Conservation (phyloP, 30 jellyfish, hydroid and myxozoan genomes). For the Aurelia sp. region DNA sequence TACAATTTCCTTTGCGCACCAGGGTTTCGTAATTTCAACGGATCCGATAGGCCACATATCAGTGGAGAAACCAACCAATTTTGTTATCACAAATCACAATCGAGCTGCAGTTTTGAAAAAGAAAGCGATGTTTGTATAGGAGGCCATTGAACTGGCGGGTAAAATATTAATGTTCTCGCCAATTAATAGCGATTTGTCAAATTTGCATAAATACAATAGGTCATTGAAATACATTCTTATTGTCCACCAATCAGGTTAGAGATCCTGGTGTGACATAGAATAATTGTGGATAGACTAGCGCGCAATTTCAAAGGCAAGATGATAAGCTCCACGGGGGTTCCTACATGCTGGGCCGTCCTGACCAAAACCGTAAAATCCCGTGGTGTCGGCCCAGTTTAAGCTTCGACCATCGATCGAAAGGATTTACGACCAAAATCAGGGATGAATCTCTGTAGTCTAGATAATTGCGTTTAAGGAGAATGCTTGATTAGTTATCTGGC, state of each 20-base stretch:
- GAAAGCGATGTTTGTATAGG: constrained; percentile 32
- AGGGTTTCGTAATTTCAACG: constrained; percentile 20
- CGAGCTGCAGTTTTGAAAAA: constrained; percentile 13
- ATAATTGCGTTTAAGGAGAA: constrained; percentile 42
- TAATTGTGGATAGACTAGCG: constrained; percentile 79
- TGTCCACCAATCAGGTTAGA: constrained; percentile 47
- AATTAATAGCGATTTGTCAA: constrained; percentile 64
- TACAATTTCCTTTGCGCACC: constrained; percentile 1
- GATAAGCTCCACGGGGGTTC: constrained; percentile 92
- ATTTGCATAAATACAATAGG: constrained; percentile 60
- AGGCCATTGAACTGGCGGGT: constrained; percentile 63
- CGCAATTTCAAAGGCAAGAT: constrained; percentile 83
- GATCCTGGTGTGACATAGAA: constrained; percentile 62
- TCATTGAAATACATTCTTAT: constrained; percentile 39
- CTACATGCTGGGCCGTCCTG: constrained; percentile 84
- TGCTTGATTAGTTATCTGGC: constrained; percentile 30
- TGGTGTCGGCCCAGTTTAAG: constrained; percentile 71
- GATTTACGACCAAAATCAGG: constrained; percentile 50
- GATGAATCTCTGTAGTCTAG: constrained; percentile 43
- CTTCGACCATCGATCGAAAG: constrained; percentile 24
- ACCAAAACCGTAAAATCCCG: constrained; percentile 86
- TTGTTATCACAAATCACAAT: constrained; percentile 44
- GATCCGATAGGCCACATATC: constrained; percentile 30
- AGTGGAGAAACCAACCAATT: constrained; percentile 14
- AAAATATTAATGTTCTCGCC: constrained; percentile 70